Base-by-base conservation (phyloP, 2,113 vertebrate genomes). In the Saccopteryx leptura region DNA sequence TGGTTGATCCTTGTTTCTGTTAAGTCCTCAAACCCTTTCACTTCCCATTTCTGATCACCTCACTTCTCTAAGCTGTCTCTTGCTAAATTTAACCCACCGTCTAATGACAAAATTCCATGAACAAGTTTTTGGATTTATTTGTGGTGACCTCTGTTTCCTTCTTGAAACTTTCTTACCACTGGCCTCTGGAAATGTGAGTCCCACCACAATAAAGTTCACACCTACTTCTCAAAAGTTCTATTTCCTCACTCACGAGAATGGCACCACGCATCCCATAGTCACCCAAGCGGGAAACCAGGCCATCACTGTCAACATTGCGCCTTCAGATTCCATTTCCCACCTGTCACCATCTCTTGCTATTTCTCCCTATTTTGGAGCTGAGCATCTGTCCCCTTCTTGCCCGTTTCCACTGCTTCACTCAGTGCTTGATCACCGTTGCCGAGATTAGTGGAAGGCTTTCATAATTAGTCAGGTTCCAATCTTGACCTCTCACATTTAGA, bases 271-370 rank as follows among this genome's bases (percentile, higher is more conserved):
- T 76, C 71, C 65, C 76, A 10, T 7, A 19, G 31, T 65, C 74
- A 66, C 15, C 33, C 2, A 46, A 50, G 63, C 23, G 24, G n/a
- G 39, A 75, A 48, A 48, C 13, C 39, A 56, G 23, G 60, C 52
- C 2, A 3, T 17, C n/a, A 0, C 0, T 9, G 50, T 46, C 48
- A 66, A 63, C 18, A 26, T 3, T 6, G n/a, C 15, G 31, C 65
- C 71, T 61, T 46, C n/a, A 19, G 56, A n/a, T 21, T 65, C 65
- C 56, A 48, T 39, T 12, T 14, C 39, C 60, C 13, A 11, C 46
- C 14, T 92, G 80, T 48, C 82, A 71, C 56, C 28, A 46, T 11
- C 6, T 68, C 9, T 48, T n/a, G 84, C 74, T 26, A 11, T 48
- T 61, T 63, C 26, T 74, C 23, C 23, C 15, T 72, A 28, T 48